phyloP scores from a whole-genome alignment of 2,113 vertebrate species.

The Calyptomena viridis region DNA sequence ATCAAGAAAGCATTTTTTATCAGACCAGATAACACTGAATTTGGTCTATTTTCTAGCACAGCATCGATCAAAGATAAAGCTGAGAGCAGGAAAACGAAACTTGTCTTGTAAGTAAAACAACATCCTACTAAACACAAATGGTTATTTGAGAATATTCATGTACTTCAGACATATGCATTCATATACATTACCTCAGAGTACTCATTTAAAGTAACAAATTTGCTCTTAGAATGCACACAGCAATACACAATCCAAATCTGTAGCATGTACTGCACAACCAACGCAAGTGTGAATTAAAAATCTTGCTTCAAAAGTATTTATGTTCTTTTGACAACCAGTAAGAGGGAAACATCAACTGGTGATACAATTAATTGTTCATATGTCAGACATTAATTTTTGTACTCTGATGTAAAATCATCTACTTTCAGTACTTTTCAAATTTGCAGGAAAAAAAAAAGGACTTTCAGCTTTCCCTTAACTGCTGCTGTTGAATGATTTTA shows the following conservation, averaged over 20 bases:
- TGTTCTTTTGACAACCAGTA: neutral
- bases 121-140: neutral
- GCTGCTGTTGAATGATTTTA: neutral
- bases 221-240: neutral
- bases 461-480: neutral
- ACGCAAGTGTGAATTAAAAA: neutral
- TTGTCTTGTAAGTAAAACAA: neutral
- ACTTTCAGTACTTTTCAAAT: neutral
- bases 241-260: neutral
- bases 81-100: neutral
- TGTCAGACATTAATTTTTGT: neutral
- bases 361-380: neutral
- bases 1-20: neutral
- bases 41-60: neutral
- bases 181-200: neutral
- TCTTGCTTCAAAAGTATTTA: neutral
- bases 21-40: neutral
- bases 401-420: neutral
- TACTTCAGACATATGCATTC: neutral
- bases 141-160: neutral
- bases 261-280: accelerated
- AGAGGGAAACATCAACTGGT: neutral
- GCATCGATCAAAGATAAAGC: neutral
- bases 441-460: neutral
- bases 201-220: neutral